Conservation (phyloP, 1,140 invertebrate genomes). For the Drosophila jambulina region DNA sequence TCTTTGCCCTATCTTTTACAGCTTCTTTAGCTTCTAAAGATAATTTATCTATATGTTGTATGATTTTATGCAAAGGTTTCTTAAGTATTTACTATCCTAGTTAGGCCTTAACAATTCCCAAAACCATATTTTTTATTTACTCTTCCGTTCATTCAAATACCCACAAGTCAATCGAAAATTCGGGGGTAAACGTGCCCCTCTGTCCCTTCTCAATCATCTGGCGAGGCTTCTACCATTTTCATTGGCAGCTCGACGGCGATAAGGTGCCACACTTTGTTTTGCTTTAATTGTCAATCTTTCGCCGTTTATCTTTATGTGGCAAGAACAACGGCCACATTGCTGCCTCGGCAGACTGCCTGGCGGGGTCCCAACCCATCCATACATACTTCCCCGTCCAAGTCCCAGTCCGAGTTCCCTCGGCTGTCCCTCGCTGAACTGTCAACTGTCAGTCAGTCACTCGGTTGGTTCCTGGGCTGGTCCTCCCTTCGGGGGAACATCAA, state of each 20-base stretch:
- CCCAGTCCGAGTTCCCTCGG: constrained; percentile 15
- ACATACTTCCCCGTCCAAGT: constrained; percentile 1
- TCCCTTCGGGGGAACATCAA: constrained; percentile 63
- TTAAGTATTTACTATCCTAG: too few species aligned
- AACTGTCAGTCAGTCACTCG: constrained; percentile 77
- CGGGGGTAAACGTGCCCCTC: neutral
- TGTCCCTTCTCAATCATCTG: constrained; percentile 40
- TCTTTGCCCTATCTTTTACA: neutral
- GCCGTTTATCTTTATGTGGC: constrained; percentile 67
- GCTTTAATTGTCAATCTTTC: constrained; percentile 77
- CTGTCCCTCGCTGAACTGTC: constrained; percentile 73
- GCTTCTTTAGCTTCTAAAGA: neutral
- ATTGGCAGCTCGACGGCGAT: constrained; percentile 56
- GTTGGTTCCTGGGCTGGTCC: constrained; percentile 24
- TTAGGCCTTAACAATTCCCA: neutral
- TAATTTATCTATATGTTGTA: neutral
- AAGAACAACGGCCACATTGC: constrained; percentile 39
- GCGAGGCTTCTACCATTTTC: constrained; percentile 23
- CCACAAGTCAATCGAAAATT: constrained; percentile 23
- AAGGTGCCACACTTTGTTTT: constrained; percentile 71
- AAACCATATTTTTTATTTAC: neutral
- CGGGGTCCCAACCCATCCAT: constrained; percentile 23
- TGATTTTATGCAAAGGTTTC: too few species aligned
- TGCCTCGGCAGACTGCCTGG: constrained; percentile 69
- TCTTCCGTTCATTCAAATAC: constrained; percentile 8